Evolutionary conservation across 1,140 invertebrate genomes (phyloP), one percentile per base, ranked within the genome.

Genomic region (Trichonephila clavata): DNA sequence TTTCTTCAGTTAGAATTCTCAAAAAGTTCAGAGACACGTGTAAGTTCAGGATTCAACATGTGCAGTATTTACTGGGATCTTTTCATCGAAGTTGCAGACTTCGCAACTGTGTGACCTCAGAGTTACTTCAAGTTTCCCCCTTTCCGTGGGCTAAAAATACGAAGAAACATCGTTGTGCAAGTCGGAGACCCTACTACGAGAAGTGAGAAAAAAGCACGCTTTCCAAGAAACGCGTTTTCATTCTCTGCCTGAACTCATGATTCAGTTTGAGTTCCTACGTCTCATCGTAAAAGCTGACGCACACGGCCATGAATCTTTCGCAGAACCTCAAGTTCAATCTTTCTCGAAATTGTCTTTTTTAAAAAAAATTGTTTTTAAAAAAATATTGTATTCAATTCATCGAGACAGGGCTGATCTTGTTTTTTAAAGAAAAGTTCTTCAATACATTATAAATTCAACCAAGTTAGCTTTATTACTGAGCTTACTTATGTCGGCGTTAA

Each of bases 231-330:
- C 2, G 81, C 43, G 0, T 84, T 57, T 24, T 50, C 81, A 59
- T 57, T 84, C 21, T 14, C n/a, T n/a, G 57, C 10, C 0, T n/a
- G 13, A 68, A 27, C 43, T 24, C 24, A 5, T 24, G 71, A 39
- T 77, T 77, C 27, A 39, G 13, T 77, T 77, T 77, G 24, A 27
- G 71, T 2, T 18, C 32, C 27, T 77, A 39, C 71, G 71, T 63
- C 21, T 63, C 16, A 6, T 16, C 16, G 21, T 63, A 77, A 77
- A 68, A 68, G 65, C n/a, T 68, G 65, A 68, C 65, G n/a, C n/a
- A 68, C n/a, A 27, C 18, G 71, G 14, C 71, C 71, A 77, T 77
- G 71, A 39, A 77, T 77, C 71, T 77, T 10, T 77, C 71, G 27
- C 27, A 77, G 14, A 32, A 77, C 43, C 5, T 50, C 43, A 50